Evolutionary conservation across 1,140 invertebrate genomes (phyloP), one percentile per base, ranked within the genome.

Genomic region (Listronotus oregonensis): DNA sequence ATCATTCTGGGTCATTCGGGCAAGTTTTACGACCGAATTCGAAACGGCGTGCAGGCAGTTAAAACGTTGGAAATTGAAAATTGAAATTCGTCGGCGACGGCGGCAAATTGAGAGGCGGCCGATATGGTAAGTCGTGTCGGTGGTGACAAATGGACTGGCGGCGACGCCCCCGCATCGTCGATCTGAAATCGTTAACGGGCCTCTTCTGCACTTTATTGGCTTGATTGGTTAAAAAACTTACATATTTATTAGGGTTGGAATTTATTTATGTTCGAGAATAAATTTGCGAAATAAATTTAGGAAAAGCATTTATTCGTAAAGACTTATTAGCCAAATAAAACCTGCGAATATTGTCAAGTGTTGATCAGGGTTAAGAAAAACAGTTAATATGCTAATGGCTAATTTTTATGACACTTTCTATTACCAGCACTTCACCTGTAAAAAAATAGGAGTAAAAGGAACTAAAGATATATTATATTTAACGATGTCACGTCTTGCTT

Each of bases 101-200:
- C 49, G 44, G 58, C 58, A 61, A 61, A 61, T 61, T 61, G 59
- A 61, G 59, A 61, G 59, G 59, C 59, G 47, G 59, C 59, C 59
- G 39, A 61, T 61, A 61, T 61, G 59, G 46, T 61, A 61, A 61
- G 59, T 61, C 59, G 59, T 52, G 47, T 61, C 49, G 27, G 17
- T 21, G 12, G 59, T 61, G 59, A 61, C 59, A 61, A 61, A 61
- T 61, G 59, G 59, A 52, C 34, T 43, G 59, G 40, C 59, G 59
- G 37, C 37, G 8, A 18, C 59, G 47, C 59, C 59, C 49, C 39
- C 49, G 49, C 59, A 34, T 61, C 15, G 10, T 34, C 47, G 59
- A 61, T 43, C 59, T 37, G 31, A 61, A 61, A 61, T 34, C 59
- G 59, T 61, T 61, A 51, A 61, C 59, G 32, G 59, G 47, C 59